Base-by-base conservation (phyloP, 2,113 vertebrate genomes). In the Lophochroa leadbeateri region DNA sequence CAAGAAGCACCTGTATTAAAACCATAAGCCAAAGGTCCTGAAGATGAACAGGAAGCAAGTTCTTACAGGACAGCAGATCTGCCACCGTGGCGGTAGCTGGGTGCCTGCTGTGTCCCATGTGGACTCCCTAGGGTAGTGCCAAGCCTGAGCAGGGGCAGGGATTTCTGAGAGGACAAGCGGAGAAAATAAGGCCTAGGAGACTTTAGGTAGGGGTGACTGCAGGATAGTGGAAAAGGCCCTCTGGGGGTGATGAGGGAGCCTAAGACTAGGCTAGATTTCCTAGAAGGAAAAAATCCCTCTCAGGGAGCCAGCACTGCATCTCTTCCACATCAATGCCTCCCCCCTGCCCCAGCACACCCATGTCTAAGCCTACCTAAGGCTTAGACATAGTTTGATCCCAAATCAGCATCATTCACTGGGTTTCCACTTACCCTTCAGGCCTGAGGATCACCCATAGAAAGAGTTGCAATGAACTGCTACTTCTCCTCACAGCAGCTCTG, bases 251-350 rank as follows among this genome's bases (percentile, higher is more conserved):
- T 9, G 10, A 37, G 24, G 8, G 11, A 49, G 70, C 9, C n/a
- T 24, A 29, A 47, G 10, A 24, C 14, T 19, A 53, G 31, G 14
- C 29, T 39, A 1, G 16, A 2, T 2, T 4, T 0, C 6, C 23
- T 53, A 53, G 24, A 63, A 7, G 2, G 6, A 68, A 35, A 4
- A 53, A 64, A 23, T 11, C 17, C 9, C 25, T 35, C 10, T 29
- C 10, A 24, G 33, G 29, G 10, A 25, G 1, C 24, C 25, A 37
- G 13, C 0, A 0, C 10, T 4, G 0, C 3, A 0, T 18, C 39
- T 58, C 53, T 47, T 12, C 49, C 19, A 10, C 29, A 41, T 17
- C 27, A 47, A 11, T 0, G 0, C 3, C n/a, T 58, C 18, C 18
- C 14, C 41, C 49, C 44, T 2, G 0, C 64, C 46, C 7, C 52